phyloP scores from a whole-genome alignment of 1,140 invertebrate genomes.

The Sarcophaga peregrina region DNA sequence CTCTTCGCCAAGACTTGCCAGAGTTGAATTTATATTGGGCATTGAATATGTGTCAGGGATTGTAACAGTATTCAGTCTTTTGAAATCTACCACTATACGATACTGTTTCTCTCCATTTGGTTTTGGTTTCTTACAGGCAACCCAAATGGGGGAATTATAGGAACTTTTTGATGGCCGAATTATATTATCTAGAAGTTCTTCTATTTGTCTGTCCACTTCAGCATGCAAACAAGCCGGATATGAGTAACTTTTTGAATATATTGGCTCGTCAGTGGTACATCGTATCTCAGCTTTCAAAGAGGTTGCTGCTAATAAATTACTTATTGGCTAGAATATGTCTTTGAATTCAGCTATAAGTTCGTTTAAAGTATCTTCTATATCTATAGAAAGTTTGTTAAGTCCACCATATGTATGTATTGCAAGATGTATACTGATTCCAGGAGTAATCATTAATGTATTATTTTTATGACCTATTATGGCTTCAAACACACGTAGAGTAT shows the following conservation, averaged over 20 bases:
- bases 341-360: too few relatives aligned
- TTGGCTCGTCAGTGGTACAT: constrained; percentile 28
- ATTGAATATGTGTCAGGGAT: background rate
- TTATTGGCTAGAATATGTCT: too few relatives aligned
- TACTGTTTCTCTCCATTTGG: too few relatives aligned
- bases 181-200: constrained; percentile 24
- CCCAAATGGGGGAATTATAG: too few relatives aligned
- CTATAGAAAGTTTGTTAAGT: too few relatives aligned
- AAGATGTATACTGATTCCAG: too few relatives aligned
- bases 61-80: background rate
- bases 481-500: background rate
- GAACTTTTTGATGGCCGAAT: constrained; percentile 17
- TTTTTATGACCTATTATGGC: too few relatives aligned
- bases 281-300: background rate
- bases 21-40: constrained; percentile 42
- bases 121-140: too few relatives aligned
- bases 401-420: too few relatives aligned
- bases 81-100: background rate
- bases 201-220: constrained; percentile 21
- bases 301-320: too few relatives aligned
- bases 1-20: constrained; percentile 64
- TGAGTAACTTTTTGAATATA: constrained; percentile 37
- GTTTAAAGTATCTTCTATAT: too few relatives aligned
- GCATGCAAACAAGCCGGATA: constrained; percentile 5
- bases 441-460: too few relatives aligned